Evolutionary conservation across 2,113 vertebrate genomes (phyloP).

Genomic region (Hippoglossus stenolepis): DNA sequence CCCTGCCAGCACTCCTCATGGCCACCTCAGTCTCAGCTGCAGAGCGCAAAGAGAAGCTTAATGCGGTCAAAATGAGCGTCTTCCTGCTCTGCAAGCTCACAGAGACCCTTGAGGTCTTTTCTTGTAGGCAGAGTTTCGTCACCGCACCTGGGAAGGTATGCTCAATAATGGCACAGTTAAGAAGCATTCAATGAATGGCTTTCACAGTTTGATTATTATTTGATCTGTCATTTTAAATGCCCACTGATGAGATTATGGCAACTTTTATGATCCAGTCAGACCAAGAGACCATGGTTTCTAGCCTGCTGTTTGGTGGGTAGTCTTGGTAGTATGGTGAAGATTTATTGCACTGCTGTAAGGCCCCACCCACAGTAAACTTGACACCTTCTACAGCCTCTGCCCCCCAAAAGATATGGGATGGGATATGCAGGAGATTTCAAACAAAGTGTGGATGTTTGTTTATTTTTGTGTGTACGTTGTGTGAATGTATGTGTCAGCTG

Average conservation of each 20-base stretch:
- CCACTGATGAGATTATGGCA: conserved; percentile 76
- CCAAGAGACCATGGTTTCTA: conserved; percentile 45
- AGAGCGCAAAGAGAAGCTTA: conserved; percentile 88
- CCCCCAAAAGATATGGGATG: conserved; percentile 48
- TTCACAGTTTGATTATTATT: neutral
- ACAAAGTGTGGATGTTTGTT: conserved; percentile 60
- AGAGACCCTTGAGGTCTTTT: conserved; percentile 88
- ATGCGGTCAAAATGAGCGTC: conserved; percentile 94
- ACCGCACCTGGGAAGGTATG: conserved; percentile 81
- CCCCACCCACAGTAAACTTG: conserved; percentile 69
- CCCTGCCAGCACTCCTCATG: conserved; percentile 84
- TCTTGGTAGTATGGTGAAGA: conserved; percentile 77
- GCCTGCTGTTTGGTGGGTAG: conserved; percentile 75
- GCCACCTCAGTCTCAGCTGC: conserved; percentile 74
- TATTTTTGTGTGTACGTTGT: conserved; percentile 38
- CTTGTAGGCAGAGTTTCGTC: conserved; percentile 78
- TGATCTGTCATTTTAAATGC: conserved; percentile 24
- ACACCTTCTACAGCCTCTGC: conserved; percentile 27
- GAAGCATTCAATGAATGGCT: too few relatives aligned
- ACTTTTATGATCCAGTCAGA: conserved; percentile 63
- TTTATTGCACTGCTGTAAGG: conserved; percentile 79
- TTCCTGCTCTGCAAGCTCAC: conserved; percentile 89
- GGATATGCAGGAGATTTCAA: conserved; percentile 46
- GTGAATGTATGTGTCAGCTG: conserved; percentile 63
- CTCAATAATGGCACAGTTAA: conserved; percentile 6